Percentiles rank a stretch among this genome's conserved stretches.
Evolutionary conservation across 2,113 vertebrate species (phyloP).

Genomic region (Meriones unguiculatus): DNA sequence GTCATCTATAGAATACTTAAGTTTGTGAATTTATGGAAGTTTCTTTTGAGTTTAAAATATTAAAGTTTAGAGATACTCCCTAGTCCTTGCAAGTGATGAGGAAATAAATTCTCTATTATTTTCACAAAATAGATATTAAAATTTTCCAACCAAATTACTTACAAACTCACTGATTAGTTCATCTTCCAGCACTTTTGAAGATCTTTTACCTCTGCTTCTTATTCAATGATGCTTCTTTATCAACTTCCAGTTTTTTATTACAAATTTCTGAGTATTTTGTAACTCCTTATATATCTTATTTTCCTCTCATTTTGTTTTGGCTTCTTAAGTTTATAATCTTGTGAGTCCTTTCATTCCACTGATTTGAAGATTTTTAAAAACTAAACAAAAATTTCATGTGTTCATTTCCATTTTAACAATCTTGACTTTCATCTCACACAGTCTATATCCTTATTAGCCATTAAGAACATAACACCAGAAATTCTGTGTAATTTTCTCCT

Average conservation of each 20-base stretch:
- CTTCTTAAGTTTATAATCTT: background rate
- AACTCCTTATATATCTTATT: background rate
- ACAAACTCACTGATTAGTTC: background rate
- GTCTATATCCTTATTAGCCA: background rate
- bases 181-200: background rate
- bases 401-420: background rate
- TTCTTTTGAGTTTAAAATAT: conserved; percentile 17
- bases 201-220: background rate
- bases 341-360: background rate
- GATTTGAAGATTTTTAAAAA: background rate
- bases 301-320: background rate
- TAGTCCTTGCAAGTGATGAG: background rate
- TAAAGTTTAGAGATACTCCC: background rate
- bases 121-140: background rate
- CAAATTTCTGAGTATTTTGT: background rate
- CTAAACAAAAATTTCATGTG: background rate
- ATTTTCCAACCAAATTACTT: background rate
- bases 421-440: background rate
- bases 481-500: background rate
- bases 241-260: background rate
- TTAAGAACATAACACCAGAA: background rate
- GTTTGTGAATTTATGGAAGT: background rate
- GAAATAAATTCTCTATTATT: background rate
- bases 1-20: background rate
- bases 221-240: background rate